A percentile compares a stretch with the other conserved stretches of the same genome.
These are phyloP conservation scores for Oligia strigilis DNA, from an alignment of 2,888 invertebrate species.

Conservation along the genomic window DNA sequence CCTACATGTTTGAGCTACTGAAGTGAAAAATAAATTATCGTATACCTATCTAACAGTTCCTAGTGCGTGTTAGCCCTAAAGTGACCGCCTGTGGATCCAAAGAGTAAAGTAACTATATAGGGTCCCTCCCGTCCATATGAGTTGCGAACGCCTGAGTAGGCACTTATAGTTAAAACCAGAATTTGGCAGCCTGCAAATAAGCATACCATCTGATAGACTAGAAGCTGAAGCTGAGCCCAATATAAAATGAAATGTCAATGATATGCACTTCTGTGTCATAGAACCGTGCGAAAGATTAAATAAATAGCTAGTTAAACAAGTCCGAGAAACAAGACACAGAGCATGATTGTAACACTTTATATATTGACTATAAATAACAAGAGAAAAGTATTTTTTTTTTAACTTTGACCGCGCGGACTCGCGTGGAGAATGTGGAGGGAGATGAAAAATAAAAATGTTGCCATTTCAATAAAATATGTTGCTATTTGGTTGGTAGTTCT, in stretches of 20 bases:
- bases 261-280: neutral
- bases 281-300: neutral
- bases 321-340: too few relatives aligned
- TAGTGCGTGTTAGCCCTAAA: neutral
- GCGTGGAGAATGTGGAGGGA: too few relatives aligned
- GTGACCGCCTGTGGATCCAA: neutral
- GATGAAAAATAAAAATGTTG: neutral
- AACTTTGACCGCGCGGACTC: neutral
- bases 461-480: constrained; percentile 1
- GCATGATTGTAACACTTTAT: too few relatives aligned
- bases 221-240: neutral
- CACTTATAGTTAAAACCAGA: neutral
- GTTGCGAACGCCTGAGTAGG: neutral
- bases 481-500: constrained; percentile 8
- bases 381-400: neutral
- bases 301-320: neutral
- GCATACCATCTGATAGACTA: neutral
- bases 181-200: neutral
- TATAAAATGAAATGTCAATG: neutral
- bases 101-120: too few relatives aligned
- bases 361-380: neutral
- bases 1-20: too few relatives aligned
- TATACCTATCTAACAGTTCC: too few relatives aligned
- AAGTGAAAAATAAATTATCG: neutral
- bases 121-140: neutral